These are phyloP conservation scores for Stegophylla sp. DNA, from an alignment of 2,888 invertebrate species.

Conservation along the genomic window DNA sequence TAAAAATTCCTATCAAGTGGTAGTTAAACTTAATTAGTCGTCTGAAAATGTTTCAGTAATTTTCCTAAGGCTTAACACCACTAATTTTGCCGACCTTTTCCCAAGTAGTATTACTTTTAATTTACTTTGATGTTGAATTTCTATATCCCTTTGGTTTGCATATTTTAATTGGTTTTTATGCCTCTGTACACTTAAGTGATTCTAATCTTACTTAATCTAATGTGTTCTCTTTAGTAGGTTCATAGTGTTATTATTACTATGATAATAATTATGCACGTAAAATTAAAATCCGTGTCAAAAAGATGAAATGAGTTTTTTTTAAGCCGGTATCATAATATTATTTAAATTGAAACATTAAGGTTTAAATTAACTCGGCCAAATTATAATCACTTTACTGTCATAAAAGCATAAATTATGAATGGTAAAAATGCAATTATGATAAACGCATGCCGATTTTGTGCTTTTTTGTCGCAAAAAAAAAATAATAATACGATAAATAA, in stretches of 20 bases:
- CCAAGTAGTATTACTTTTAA: conserved; percentile 8
- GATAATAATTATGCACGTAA: neutral
- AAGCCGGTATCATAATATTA: no score
- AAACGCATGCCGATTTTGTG: no score
- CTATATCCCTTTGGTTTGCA: neutral
- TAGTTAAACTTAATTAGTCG: neutral
- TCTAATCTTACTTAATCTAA: neutral
- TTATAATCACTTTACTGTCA: no score
- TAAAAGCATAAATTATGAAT: no score
- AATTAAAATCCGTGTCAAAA: conserved; percentile 20
- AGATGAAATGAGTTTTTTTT: no score
- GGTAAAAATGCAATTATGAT: no score
- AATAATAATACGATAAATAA: no score
- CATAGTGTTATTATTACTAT: neutral
- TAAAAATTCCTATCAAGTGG: neutral
- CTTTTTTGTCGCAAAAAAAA: no score
- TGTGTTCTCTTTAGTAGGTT: neutral
- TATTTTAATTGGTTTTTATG: conserved; percentile 27
- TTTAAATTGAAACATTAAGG: no score
- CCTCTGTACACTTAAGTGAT: neutral
- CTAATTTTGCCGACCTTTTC: neutral
- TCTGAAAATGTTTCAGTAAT: neutral
- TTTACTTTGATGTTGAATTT: conserved; percentile 6
- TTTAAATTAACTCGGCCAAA: no score
- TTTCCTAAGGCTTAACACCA: neutral